Percentiles rank a stretch among this genome's conserved stretches.
Evolutionary conservation across 2,113 vertebrate genomes (phyloP).

Genomic region (Elephantulus edwardii): DNA sequence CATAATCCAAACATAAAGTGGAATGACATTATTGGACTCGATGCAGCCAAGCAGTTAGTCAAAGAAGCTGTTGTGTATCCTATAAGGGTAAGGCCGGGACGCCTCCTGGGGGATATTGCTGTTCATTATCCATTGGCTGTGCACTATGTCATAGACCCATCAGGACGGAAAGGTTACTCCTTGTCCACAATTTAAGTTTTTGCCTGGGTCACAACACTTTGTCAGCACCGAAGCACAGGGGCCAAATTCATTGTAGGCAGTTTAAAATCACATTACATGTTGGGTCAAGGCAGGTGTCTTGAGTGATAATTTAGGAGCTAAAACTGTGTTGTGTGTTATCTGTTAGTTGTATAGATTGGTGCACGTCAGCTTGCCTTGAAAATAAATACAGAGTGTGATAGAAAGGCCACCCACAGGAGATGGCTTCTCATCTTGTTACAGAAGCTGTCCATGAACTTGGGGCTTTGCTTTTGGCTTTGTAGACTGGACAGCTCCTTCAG

Average conservation of each 20-base stretch:
- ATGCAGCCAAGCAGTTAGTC: slow-evolving; percentile 96
- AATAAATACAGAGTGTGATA: not conserved
- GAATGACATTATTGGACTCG: slow-evolving; percentile 96
- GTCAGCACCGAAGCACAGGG: not conserved
- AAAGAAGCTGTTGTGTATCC: slow-evolving; percentile 99
- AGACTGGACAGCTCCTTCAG: not conserved
- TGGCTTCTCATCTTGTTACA: not conserved
- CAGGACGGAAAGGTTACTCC: slow-evolving; percentile 21
- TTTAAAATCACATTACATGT: not conserved
- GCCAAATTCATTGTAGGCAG: not conserved
- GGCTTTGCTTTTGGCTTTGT: not conserved
- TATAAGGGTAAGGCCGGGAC: slow-evolving; percentile 87
- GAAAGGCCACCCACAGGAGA: not conserved
- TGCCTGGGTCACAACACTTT: not conserved
- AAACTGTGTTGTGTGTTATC: not conserved
- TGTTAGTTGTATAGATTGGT: not conserved
- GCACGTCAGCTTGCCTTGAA: not conserved
- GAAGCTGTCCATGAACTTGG: no score
- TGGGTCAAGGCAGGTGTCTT: slow-evolving; percentile 1
- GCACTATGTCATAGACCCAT: not conserved
- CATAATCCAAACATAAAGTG: slow-evolving; percentile 94
- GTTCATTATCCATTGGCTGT: slow-evolving; percentile 29
- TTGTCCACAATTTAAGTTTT: not conserved
- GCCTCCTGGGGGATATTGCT: slow-evolving; percentile 4
- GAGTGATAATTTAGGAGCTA: slow-evolving; percentile 5